These are phyloP conservation scores for Rhinichthys klamathensis DNA, from an alignment of 2,113 vertebrate species.

Conservation along the genomic window DNA sequence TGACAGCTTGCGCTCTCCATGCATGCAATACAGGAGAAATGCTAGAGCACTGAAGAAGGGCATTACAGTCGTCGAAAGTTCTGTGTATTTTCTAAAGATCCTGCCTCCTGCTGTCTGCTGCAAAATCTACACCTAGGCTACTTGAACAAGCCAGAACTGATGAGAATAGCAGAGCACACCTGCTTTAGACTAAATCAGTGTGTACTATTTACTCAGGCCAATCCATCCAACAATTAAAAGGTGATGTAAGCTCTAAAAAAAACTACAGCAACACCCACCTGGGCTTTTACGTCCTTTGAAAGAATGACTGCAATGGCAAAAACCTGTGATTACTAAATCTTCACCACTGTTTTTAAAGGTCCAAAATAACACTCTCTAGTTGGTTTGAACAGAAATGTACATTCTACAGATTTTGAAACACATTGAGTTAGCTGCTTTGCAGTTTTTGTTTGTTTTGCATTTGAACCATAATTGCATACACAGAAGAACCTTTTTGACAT, in stretches of 20 bases:
- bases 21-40: conserved; percentile 42
- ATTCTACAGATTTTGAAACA: not conserved
- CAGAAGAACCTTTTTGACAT: not conserved
- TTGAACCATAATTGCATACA: not conserved
- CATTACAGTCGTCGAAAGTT: not conserved
- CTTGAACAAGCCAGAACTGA: conserved; percentile 4
- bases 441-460: not conserved
- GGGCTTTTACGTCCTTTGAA: not conserved
- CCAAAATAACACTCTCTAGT: not conserved
- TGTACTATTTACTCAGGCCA: conserved; percentile 14
- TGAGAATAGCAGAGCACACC: not conserved
- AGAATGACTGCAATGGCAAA: conserved; percentile 3
- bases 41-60: conserved; percentile 2
- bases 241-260: not conserved
- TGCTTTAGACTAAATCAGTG: conserved; percentile 7
- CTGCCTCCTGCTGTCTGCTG: conserved; percentile 17
- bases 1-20: conserved; percentile 12
- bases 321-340: not conserved
- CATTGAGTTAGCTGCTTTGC: not conserved
- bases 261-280: not conserved
- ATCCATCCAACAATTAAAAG: not conserved
- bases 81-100: conserved; percentile 9
- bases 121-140: not conserved
- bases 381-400: not conserved
- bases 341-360: not conserved